A percentile compares a stretch with the other conserved stretches of the same genome.
phyloP scores from a whole-genome alignment of 2,888 invertebrate species.

The Scotopteryx bipunctaria region DNA sequence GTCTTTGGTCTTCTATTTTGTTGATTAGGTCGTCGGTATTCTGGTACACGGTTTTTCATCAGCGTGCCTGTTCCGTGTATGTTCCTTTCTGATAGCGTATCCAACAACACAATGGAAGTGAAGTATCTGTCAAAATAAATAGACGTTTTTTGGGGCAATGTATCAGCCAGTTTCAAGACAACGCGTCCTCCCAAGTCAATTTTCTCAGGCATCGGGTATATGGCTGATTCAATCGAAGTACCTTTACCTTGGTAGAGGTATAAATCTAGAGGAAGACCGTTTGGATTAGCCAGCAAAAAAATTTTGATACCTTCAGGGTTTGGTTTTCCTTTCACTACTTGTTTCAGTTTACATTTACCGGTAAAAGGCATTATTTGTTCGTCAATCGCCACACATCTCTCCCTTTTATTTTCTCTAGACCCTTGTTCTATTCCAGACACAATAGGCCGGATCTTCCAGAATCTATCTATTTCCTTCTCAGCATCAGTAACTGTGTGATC shows the following conservation, averaged over 20 bases:
- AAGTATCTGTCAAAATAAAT: conserved; percentile 25
- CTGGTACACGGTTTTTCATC: conserved; percentile 14
- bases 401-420: conserved; percentile 30
- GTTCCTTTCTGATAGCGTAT: conserved; percentile 5
- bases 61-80: conserved; percentile 10
- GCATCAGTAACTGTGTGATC: not conserved
- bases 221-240: conserved; percentile 25
- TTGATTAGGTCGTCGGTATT: conserved; percentile 2
- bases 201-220: conserved; percentile 31
- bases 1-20: not conserved
- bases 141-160: conserved; percentile 20
- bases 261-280: conserved; percentile 39
- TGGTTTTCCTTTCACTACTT: conserved; percentile 29
- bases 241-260: conserved; percentile 38
- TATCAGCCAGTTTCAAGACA: conserved; percentile 33
- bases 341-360: conserved; percentile 23
- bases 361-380: conserved; percentile 43
- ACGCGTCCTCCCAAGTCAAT: conserved; percentile 35
- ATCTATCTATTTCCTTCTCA: conserved; percentile 6
- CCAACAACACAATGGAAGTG: conserved; percentile 18
- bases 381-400: conserved; percentile 33
- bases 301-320: conserved; percentile 41
- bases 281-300: conserved; percentile 37
- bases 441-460: conserved; percentile 26
- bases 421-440: conserved; percentile 25